A percentile compares a stretch with the other conserved stretches of the same genome.
Conservation (phyloP, 2,888 invertebrate species). For the Protophormia terraenovae region DNA sequence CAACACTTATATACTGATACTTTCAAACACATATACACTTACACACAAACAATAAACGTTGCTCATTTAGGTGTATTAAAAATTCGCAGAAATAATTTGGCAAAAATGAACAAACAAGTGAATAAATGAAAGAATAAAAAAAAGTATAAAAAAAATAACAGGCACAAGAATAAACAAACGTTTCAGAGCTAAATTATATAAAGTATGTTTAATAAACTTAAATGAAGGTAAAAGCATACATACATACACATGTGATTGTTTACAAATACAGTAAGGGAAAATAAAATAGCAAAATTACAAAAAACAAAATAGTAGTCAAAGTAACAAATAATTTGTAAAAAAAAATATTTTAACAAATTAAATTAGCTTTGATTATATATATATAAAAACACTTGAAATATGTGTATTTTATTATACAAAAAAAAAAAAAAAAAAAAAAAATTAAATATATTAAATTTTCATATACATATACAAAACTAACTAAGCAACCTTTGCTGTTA, state of each 20-base stretch:
- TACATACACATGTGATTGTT: not conserved
- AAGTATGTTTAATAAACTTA: constrained; percentile 10
- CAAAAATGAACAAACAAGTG: constrained; percentile 14
- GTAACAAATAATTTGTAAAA: no score
- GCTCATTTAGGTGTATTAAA: constrained; percentile 37
- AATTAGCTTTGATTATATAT: no score
- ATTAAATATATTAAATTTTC: no score
- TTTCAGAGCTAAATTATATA: constrained; percentile 5
- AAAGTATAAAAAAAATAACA: not conserved
- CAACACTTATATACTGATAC: no score
- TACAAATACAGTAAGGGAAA: not conserved
- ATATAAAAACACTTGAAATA: not conserved
- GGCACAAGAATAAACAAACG: not conserved
- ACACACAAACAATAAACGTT: not conserved
- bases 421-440: no score
- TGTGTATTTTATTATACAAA: not conserved
- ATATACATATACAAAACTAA: not conserved
- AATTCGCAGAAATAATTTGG: constrained; percentile 46
- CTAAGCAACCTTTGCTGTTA: not conserved
- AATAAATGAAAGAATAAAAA: not conserved
- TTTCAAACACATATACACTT: not conserved
- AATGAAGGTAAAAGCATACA: not conserved
- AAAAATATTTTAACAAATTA: no score
- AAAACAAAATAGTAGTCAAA: not conserved
- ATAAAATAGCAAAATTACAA: not conserved